Percentiles rank a stretch among this genome's conserved stretches.
phyloP scores from a whole-genome alignment of 2,113 vertebrate species.

The Eubucco bourcierii region DNA sequence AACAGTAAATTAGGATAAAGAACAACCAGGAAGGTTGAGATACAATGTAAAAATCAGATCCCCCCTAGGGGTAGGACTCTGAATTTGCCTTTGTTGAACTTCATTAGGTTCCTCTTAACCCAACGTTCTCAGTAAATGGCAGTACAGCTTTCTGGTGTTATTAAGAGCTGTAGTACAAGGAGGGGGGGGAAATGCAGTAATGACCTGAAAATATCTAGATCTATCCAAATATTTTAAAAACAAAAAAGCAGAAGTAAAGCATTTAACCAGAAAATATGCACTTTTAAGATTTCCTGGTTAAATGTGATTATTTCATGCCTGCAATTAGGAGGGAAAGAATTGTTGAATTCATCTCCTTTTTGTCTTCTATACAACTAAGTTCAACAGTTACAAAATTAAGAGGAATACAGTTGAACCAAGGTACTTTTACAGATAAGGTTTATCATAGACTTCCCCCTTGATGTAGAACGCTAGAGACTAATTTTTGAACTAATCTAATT shows the following conservation, averaged over 20 bases:
- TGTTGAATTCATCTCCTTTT: not conserved
- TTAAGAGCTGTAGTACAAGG: not conserved
- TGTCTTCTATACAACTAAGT: not conserved
- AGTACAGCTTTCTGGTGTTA: not conserved
- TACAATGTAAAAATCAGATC: not conserved
- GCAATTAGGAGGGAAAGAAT: not conserved
- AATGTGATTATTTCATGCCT: not conserved
- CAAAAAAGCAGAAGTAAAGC: not conserved
- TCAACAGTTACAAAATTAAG: not conserved
- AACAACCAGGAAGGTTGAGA: not conserved
- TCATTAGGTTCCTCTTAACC: too few relatives aligned
- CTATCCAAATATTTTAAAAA: not conserved
- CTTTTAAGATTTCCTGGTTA: not conserved
- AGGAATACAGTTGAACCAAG: not conserved
- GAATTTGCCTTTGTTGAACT: too few relatives aligned
- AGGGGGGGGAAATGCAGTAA: not conserved
- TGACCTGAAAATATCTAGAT: not conserved
- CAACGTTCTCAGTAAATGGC: too few relatives aligned
- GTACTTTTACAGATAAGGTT: not conserved
- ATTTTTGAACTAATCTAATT: constrained; percentile 31
- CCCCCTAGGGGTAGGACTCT: too few relatives aligned
- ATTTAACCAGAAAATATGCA: not conserved
- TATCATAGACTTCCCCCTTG: not conserved
- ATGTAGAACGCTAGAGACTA: not conserved
- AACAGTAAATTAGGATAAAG: not conserved